Percentiles rank a stretch among this genome's conserved stretches.
phyloP scores from a whole-genome alignment of 2,113 vertebrate genomes.

The Ascaphus truei region DNA sequence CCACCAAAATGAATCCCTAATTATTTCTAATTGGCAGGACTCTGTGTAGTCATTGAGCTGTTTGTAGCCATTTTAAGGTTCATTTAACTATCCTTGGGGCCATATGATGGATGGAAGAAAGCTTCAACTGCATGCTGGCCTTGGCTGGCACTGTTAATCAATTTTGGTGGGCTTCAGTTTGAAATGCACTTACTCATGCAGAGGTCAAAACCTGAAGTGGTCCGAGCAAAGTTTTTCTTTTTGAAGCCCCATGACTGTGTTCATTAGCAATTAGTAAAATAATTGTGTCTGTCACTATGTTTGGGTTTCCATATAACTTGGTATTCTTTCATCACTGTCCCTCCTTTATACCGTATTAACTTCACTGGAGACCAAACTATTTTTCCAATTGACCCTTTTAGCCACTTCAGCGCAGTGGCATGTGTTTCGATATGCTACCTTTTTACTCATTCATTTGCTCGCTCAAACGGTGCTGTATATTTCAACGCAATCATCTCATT shows the following conservation, averaged over 20 bases:
- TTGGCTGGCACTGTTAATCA: constrained; percentile 73
- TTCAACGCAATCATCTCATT: constrained; percentile 58
- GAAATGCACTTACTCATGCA: constrained; percentile 68
- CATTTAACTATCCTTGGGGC: constrained; percentile 89
- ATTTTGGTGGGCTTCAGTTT: constrained; percentile 69
- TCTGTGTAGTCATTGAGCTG: constrained; percentile 94
- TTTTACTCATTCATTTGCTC: constrained; percentile 63
- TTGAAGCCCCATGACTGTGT: constrained; percentile 74
- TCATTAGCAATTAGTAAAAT: constrained; percentile 82
- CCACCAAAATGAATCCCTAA: constrained; percentile 98
- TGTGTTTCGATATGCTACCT: constrained; percentile 52
- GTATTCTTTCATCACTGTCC: constrained; percentile 64
- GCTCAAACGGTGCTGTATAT: constrained; percentile 53
- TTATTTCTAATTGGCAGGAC: constrained; percentile 99
- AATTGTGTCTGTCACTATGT: constrained; percentile 74
- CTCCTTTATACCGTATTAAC: constrained; percentile 51
- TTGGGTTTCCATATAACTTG: constrained; percentile 66
- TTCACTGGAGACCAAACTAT: constrained; percentile 56
- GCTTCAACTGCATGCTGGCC: constrained; percentile 64
- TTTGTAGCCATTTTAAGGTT: constrained; percentile 88
- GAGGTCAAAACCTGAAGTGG: constrained; percentile 73
- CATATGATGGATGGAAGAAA: constrained; percentile 72
- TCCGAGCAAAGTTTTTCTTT: constrained; percentile 71
- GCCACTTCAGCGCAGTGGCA: constrained; percentile 48
- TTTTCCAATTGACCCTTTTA: constrained; percentile 55